Base-by-base conservation (phyloP, 2,797 vertebrate genomes). In the Lepus townsendii region DNA sequence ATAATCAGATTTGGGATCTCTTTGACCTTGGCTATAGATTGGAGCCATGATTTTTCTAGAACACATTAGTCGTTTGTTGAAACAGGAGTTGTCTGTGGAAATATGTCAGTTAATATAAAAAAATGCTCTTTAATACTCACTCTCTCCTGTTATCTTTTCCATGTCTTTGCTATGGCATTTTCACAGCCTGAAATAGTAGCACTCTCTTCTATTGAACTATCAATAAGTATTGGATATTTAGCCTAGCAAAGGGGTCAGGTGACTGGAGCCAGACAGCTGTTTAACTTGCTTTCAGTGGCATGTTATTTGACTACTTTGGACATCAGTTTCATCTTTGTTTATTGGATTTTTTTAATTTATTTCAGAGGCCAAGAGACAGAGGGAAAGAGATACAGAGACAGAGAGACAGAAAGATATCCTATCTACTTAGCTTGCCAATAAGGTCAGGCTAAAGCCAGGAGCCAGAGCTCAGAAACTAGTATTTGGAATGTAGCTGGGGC, bases 1-100 rank as follows among this genome's bases (percentile, higher is more conserved):
- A 6, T 92, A 57, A 79, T 94, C 72, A 84, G 63, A 66, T 84
- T 32, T 77, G 54, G 24, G 60, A 30, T 88, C 47, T 71, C 19
- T 42, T 85, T 75, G 26, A 78, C 26, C 30, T 78, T 92, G 57
- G 26, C 38, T 80, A 10, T 63, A 50, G 12, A 57, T 47, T 57
- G 8, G 11, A 90, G 4, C 17, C 7, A 24, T 90, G 19, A 38
- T 62, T 82, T 88, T 65, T 65, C 30, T 82, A 50, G 11, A 19
- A 86, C 5, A 5, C 8, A 26, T 82, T 90, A 52, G 69, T 72
- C 92, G 52, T 54, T 32, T 65, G 0, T 3, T 82, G 11, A 14
- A n/a, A 27, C 32, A 82, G 50, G 35, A 72, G 11, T n/a, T 90
- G 27, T 73, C 13, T 62, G 0, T 66, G 12, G 30, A 92, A 87